phyloP scores from a whole-genome alignment of 2,797 vertebrate genomes.

The Clarias laeviceps region DNA sequence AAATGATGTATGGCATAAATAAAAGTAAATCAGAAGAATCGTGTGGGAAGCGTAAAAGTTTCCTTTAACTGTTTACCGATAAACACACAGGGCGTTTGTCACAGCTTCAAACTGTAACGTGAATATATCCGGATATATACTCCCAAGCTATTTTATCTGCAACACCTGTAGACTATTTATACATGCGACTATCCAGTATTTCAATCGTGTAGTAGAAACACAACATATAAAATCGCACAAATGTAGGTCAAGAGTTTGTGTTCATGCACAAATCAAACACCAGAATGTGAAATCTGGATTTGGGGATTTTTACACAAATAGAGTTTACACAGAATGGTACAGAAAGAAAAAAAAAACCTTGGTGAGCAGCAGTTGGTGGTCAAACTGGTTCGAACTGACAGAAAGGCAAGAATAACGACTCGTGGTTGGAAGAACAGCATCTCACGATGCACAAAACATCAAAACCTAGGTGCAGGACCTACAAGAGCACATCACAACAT shows the following conservation, averaged over 20 bases:
- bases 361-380: background rate
- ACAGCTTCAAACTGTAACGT: constrained; percentile 9
- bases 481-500: background rate
- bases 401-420: background rate
- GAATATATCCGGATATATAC: background rate
- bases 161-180: background rate
- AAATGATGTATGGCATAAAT: background rate
- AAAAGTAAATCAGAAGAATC: constrained; percentile 55
- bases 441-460: background rate
- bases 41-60: constrained; percentile 55
- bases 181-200: background rate
- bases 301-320: background rate
- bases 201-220: background rate
- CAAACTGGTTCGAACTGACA: background rate
- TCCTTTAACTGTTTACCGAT: constrained; percentile 65
- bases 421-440: background rate
- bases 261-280: background rate
- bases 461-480: background rate
- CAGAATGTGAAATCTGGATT: background rate
- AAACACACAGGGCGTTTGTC: constrained; percentile 65
- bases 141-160: background rate
- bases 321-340: background rate
- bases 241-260: background rate
- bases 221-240: background rate
- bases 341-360: background rate